These are phyloP conservation scores for Mus spicilegus DNA, from an alignment of 2,113 vertebrate species.

Conservation along the genomic window DNA sequence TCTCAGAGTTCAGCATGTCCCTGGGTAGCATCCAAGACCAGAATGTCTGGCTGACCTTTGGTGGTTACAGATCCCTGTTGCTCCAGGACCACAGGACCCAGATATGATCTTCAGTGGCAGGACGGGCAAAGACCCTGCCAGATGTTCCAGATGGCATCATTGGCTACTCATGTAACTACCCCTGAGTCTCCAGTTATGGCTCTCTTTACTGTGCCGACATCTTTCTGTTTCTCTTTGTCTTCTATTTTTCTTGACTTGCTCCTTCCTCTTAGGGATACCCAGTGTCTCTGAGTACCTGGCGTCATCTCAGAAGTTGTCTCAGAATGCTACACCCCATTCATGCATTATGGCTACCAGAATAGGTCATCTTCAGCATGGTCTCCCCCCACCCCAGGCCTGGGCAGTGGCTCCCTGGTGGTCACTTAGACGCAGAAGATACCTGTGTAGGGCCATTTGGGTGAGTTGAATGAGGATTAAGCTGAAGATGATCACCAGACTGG, in stretches of 20 bases:
- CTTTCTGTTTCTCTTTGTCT: not conserved
- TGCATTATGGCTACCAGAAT: not conserved
- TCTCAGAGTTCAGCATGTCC: not conserved
- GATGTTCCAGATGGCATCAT: not conserved
- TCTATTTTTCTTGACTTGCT: not conserved
- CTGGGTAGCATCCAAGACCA: not conserved
- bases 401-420: not conserved
- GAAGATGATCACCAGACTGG: no score
- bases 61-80: not conserved
- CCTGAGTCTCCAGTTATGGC: not conserved
- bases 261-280: not conserved
- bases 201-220: not conserved
- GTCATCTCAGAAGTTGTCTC: not conserved
- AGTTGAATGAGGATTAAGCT: no score
- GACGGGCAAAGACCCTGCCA: not conserved
- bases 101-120: not conserved
- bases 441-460: no score
- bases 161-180: not conserved
- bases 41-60: not conserved
- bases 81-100: not conserved
- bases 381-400: not conserved
- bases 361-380: not conserved
- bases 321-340: not conserved
- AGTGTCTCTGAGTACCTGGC: not conserved
- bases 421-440: not conserved